These are phyloP conservation scores for Peromyscus californicus DNA, from an alignment of 2,113 vertebrate genomes.

Conservation along the genomic window DNA sequence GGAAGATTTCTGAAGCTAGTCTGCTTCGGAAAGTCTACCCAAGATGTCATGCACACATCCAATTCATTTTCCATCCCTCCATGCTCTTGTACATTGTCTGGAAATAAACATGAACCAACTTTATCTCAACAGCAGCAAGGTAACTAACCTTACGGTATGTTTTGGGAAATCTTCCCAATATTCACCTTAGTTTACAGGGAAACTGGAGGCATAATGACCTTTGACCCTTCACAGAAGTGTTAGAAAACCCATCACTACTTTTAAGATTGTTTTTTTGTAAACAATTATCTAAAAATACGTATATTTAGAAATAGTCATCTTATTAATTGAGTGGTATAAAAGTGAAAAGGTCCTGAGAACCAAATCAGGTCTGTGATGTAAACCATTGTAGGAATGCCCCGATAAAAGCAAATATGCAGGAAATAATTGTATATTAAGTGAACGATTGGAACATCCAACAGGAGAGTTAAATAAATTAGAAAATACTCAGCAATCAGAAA, in stretches of 20 bases:
- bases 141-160: background rate
- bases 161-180: background rate
- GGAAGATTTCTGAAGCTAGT: background rate
- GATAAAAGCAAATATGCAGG: background rate
- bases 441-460: background rate
- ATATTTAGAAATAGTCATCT: background rate
- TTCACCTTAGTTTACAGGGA: conserved; percentile 3
- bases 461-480: conserved; percentile 35
- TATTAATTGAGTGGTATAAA: background rate
- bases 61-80: background rate
- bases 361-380: background rate
- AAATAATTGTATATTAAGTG: background rate
- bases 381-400: background rate
- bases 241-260: conserved; percentile 2
- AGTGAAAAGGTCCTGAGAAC: background rate
- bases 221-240: background rate
- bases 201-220: background rate
- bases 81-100: background rate
- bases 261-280: conserved; percentile 35
- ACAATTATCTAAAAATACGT: conserved; percentile 8
- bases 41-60: background rate
- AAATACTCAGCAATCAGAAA: background rate
- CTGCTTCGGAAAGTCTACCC: background rate
- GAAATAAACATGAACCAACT: background rate
- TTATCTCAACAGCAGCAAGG: background rate